Base-by-base conservation (phyloP, 2,113 vertebrate species). In the Condylura cristata region DNA sequence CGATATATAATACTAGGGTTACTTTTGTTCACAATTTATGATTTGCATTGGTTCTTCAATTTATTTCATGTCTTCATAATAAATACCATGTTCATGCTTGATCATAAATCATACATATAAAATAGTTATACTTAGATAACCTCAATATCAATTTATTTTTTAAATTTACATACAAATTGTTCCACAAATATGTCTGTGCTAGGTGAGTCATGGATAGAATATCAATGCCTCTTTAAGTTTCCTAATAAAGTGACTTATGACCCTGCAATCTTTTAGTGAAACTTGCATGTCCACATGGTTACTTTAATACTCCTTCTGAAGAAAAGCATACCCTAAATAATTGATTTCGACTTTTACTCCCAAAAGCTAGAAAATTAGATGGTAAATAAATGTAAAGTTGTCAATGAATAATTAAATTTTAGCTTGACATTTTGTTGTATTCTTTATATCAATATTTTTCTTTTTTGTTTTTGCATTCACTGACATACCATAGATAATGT, bases 141-240 rank as follows among this genome's bases (percentile, higher is more conserved):
- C 41, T 97, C 22, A 61, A 13, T 72, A 95, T 79, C 56, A 95
- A 93, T 93, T 97, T 97, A 87, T 92, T 72, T 60, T 95, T 70
- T 0, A 18, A 95, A 97, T 95, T 96, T 97, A 91, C 72, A 91
- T 96, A 87, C 78, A 97, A 84, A 91, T 95, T 89, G 2, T 95
- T 93, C 93, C 60, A 95, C 83, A 95, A 96, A 92, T 82, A 92
- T 65, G 37, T 61, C 72, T 97, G 37, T 91, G 14, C 46, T 63
- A 88, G 61, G 66, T 32, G 95, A 93, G 46, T 26, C 89, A 74
- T 90, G 51, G 61, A n/a, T 26, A 7, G 84, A 93, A 96, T 96
- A 37, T 66, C 97, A 96, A 96, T 56, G 12, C 16, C 56, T 39
- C 32, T 74, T 56, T 79, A 72, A 9, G 16, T 66, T 94, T 92